Conservation (phyloP, 1,140 invertebrate species). For the Penaeus chinensis region DNA sequence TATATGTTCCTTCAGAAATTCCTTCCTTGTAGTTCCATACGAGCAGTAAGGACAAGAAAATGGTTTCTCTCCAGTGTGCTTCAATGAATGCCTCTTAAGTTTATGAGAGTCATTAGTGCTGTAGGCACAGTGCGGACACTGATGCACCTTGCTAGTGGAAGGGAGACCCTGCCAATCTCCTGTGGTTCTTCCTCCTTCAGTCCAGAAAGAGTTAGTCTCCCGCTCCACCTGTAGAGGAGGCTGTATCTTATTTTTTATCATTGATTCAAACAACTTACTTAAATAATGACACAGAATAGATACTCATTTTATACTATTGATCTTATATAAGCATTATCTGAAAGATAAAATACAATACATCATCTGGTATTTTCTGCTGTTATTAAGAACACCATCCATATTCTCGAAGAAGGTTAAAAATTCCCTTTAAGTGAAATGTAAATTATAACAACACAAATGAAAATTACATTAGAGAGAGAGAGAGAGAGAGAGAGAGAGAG, state of each 20-base stretch:
- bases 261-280: no score
- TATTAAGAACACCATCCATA: no score
- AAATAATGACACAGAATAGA: no score
- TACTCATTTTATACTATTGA: no score
- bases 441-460: no score
- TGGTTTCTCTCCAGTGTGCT: constrained; percentile 19
- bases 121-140: constrained; percentile 7
- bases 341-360: neutral
- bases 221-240: constrained; percentile 20
- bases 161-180: neutral
- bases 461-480: no score
- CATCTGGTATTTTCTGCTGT: neutral
- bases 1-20: constrained; percentile 77
- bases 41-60: constrained; percentile 25
- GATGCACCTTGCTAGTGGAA: neutral
- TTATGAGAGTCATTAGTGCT: neutral
- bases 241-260: no score
- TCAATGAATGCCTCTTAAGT: constrained; percentile 12
- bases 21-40: constrained; percentile 28
- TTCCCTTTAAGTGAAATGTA: no score
- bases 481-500: no score
- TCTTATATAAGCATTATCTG: no score
- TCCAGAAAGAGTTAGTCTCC: neutral
- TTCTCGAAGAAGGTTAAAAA: no score
- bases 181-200: neutral